Base-by-base conservation (phyloP, 1,140 invertebrate species). In the Drosophila neocordata region DNA sequence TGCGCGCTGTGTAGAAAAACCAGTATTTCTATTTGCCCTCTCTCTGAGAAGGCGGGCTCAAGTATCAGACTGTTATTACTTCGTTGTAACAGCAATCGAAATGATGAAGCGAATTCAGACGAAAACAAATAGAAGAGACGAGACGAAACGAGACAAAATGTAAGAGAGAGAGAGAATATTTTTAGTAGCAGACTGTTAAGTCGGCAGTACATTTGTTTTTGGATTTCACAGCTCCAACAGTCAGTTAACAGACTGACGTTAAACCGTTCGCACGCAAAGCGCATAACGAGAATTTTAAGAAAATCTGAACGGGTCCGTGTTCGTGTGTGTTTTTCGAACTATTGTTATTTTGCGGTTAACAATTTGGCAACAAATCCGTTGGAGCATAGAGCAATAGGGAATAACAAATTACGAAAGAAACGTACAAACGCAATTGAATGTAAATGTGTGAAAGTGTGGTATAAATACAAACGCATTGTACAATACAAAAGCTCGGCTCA, bases 361-460 rank as follows among this genome's bases (percentile, higher is more conserved):
- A 64, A 62, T 78, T 82, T 78, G 82, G 78, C 82, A 85, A 78
- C 64, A 70, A 76, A 83, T 79, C 72, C 79, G 73, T 77, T 74
- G 58, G 65, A 75, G 66, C 69, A 58, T 52, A 38, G 60, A 52
- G 35, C 55, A 68, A 62, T 59, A 65, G 15, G 35, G 41, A 69
- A 63, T 65, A 77, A 67, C 67, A 75, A 82, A 69, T 77, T 79
- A 77, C 67, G 41, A 48, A 48, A 48, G 41, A 48, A 48, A 44
- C 15, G 41, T 44, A 44, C 38, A 56, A 75, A 67, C 60, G 77
- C 79, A 75, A 85, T 79, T 85, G 62, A 88, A 88, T 87, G 82
- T 64, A 88, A 88, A 79, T 87, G 83, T 88, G 79, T 82, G 82
- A 87, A 87, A 87, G 82, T 87, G 83, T 82, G 53, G 22, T 24